Conservation (phyloP, 2,797 vertebrate genomes). For the Buceros bicornis region DNA sequence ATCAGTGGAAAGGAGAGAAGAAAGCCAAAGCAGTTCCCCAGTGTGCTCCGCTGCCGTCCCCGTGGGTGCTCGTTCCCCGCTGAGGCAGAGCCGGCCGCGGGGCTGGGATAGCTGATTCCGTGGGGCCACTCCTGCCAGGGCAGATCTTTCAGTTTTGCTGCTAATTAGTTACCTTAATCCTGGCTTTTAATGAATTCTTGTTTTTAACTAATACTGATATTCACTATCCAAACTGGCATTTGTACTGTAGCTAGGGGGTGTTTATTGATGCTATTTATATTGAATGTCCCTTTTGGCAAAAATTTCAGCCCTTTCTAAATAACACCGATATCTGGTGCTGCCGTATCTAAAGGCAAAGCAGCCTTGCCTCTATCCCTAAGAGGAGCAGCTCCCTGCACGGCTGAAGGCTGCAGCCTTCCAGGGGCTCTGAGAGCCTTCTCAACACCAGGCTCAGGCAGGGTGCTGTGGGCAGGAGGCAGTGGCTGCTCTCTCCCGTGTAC, state of each 20-base stretch:
- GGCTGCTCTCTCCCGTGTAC: accelerated
- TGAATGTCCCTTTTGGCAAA: neutral
- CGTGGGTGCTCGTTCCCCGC: neutral
- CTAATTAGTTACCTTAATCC: constrained; percentile 35
- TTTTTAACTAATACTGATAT: too few relatives aligned
- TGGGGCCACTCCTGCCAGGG: neutral
- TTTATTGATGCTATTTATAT: neutral
- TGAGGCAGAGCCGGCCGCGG: neutral
- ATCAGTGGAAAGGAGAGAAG: neutral
- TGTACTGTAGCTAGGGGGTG: neutral
- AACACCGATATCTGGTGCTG: neutral
- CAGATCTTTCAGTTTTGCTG: neutral
- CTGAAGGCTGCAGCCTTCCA: neutral
- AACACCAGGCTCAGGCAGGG: neutral
- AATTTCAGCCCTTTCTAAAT: neutral
- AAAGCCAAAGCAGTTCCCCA: neutral
- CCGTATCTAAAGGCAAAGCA: neutral
- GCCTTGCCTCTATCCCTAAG: neutral
- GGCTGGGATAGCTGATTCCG: neutral
- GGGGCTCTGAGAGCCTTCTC: neutral
- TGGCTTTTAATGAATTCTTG: neutral
- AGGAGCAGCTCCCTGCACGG: neutral
- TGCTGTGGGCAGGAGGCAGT: neutral
- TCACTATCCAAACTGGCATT: neutral
- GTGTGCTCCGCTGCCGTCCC: neutral